These are phyloP conservation scores for Ypsolopha scabrella DNA, from an alignment of 2,888 invertebrate genomes.

Conservation along the genomic window DNA sequence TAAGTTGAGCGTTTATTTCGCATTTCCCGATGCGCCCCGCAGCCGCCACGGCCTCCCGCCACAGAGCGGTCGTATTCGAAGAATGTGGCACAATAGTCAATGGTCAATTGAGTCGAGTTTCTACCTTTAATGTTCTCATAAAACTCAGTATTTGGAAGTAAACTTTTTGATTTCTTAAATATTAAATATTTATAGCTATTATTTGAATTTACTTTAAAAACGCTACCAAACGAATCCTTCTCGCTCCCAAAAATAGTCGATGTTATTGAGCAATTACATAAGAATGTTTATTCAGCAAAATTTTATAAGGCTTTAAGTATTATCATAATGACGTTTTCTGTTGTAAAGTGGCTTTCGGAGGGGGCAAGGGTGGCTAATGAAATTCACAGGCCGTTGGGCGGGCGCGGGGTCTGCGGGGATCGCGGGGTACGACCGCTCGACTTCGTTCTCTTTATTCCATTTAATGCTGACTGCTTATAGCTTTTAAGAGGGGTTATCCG, in stretches of 20 bases:
- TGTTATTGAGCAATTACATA: constrained; percentile 56
- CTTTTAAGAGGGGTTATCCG: constrained; percentile 70
- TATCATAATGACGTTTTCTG: constrained; percentile 67
- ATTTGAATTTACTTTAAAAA: constrained; percentile 10
- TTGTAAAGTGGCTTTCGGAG: constrained; percentile 64
- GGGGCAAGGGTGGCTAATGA: constrained; percentile 58
- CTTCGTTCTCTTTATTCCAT: constrained; percentile 69
- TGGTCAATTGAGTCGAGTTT: constrained; percentile 28
- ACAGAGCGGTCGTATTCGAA: constrained; percentile 25
- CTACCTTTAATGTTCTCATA: not conserved
- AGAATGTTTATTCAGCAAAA: constrained; percentile 61
- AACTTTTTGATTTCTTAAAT: not conserved
- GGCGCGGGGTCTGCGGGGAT: constrained; percentile 10
- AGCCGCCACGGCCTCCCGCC: constrained; percentile 39
- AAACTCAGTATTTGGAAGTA: not conserved
- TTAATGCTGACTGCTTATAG: constrained; percentile 70
- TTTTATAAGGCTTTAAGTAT: constrained; percentile 65
- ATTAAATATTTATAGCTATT: not conserved
- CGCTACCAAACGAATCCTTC: constrained; percentile 22
- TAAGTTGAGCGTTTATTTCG: constrained; percentile 67
- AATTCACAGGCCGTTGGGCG: constrained; percentile 50
- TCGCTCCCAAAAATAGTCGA: constrained; percentile 19
- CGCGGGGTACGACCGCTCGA: constrained; percentile 49
- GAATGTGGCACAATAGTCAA: constrained; percentile 47
- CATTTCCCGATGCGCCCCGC: constrained; percentile 57